Percentiles rank a stretch among this genome's conserved stretches.
Evolutionary conservation across 1,140 invertebrate species (phyloP).

Genomic region (Drosophila burlai): DNA sequence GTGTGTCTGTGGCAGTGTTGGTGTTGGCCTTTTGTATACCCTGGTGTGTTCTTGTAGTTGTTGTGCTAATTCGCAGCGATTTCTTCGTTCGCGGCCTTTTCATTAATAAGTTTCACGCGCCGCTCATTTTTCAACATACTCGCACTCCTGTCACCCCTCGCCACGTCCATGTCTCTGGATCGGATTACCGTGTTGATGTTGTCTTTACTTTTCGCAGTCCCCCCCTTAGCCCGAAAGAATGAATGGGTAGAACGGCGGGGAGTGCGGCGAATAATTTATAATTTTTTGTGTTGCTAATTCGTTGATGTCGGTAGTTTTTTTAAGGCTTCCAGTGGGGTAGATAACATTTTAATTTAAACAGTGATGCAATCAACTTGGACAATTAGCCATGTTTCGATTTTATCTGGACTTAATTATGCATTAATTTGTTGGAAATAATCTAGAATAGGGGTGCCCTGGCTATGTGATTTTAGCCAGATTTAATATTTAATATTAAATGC

Average conservation of each 20-base stretch:
- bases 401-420: background rate
- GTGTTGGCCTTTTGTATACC: constrained; percentile 24
- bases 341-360: constrained; percentile 31
- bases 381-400: constrained; percentile 19
- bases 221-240: constrained; percentile 2
- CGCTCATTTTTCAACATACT: constrained; percentile 75
- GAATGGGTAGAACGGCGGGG: background rate
- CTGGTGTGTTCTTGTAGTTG: constrained; percentile 44
- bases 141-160: constrained; percentile 22
- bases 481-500: too few relatives aligned
- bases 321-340: constrained; percentile 14
- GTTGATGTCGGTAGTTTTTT: constrained; percentile 38
- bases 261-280: constrained; percentile 25
- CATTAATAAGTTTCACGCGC: constrained; percentile 83
- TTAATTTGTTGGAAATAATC: background rate
- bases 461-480: too few relatives aligned
- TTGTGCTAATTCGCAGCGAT: constrained; percentile 69
- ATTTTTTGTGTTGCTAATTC: constrained; percentile 39
- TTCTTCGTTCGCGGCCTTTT: constrained; percentile 74
- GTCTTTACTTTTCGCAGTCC: constrained; percentile 56
- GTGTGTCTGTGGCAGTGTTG: background rate
- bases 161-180: constrained; percentile 53
- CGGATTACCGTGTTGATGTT: constrained; percentile 81
- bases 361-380: constrained; percentile 35
- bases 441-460: background rate